phyloP scores from a whole-genome alignment of 2,888 invertebrate species.

The Tachystola acroxantha region DNA sequence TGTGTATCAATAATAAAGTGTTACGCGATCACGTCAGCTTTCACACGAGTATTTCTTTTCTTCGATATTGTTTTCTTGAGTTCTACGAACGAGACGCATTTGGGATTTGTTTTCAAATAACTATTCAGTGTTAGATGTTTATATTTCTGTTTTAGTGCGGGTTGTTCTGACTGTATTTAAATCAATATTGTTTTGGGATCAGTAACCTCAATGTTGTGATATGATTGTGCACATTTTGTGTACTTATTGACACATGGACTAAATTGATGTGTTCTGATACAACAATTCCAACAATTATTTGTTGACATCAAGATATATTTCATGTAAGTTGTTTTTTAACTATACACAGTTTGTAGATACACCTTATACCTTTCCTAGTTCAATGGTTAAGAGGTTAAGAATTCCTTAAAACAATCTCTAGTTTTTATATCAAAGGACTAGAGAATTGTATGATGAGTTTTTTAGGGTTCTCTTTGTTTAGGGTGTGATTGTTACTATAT shows the following conservation, averaged over 20 bases:
- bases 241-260: constrained; percentile 39
- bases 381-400: too few species aligned
- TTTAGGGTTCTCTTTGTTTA: too few species aligned
- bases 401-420: too few species aligned
- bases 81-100: constrained; percentile 20
- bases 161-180: constrained; percentile 40
- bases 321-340: constrained; percentile 21
- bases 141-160: constrained; percentile 35
- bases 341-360: too few species aligned
- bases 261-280: constrained; percentile 31
- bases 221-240: constrained; percentile 58
- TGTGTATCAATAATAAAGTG: constrained; percentile 12
- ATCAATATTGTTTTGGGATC: constrained; percentile 46
- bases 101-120: constrained; percentile 37
- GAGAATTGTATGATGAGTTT: too few species aligned
- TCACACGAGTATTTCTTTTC: constrained; percentile 28
- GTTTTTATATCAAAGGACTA: too few species aligned
- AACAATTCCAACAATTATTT: constrained; percentile 12
- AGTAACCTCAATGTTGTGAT: constrained; percentile 47
- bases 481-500: too few species aligned
- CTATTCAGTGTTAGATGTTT: constrained; percentile 42
- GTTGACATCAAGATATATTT: constrained; percentile 9
- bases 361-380: too few species aligned
- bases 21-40: constrained; percentile 21
- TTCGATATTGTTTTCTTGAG: constrained; percentile 25